Conservation (phyloP, 2,113 vertebrate species). For the Heptranchias perlo region DNA sequence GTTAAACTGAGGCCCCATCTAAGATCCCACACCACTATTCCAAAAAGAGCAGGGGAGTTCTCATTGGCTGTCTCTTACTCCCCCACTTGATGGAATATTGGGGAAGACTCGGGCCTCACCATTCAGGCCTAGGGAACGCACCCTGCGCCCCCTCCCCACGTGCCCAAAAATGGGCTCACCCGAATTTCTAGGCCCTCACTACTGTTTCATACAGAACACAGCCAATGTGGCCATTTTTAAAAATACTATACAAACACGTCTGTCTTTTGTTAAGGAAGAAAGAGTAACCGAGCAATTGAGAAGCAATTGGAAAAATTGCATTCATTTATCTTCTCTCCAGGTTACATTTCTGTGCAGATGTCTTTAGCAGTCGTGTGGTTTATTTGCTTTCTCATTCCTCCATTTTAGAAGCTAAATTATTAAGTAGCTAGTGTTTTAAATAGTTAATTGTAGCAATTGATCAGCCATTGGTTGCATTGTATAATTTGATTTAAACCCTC, state of each 20-base stretch:
- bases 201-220: not conserved
- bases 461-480: constrained; percentile 41
- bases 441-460: constrained; percentile 42
- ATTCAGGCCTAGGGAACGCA: too few species aligned
- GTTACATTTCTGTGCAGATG: not conserved
- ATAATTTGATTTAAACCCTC: constrained; percentile 58
- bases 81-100: too few species aligned
- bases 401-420: not conserved
- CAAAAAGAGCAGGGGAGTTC: too few species aligned
- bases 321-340: not conserved
- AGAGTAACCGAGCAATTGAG: not conserved
- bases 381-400: not conserved
- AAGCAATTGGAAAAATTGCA: not conserved
- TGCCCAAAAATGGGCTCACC: not conserved
- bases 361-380: not conserved
- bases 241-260: not conserved
- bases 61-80: too few species aligned
- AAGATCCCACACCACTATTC: too few species aligned
- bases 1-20: not conserved
- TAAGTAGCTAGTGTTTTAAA: constrained; percentile 23
- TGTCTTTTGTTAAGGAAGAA: not conserved
- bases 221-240: not conserved
- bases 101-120: too few species aligned
- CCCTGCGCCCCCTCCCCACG: not conserved
- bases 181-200: not conserved